These are phyloP conservation scores for Cairina moschata DNA, from an alignment of 2,113 vertebrate species.

Conservation along the genomic window DNA sequence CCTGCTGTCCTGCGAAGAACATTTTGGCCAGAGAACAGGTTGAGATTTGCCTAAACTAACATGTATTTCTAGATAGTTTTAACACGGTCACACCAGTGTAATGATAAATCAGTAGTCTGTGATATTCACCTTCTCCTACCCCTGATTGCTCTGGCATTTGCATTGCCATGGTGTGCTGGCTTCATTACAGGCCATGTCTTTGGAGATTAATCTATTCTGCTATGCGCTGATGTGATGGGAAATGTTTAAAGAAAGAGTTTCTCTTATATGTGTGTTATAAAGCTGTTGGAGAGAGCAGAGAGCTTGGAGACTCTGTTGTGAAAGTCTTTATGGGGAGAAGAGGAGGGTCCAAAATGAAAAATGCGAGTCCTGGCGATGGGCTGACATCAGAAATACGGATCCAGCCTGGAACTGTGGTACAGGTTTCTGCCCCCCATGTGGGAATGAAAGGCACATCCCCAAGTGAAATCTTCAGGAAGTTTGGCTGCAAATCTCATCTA, in stretches of 20 bases:
- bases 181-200: not conserved
- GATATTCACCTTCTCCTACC: not conserved
- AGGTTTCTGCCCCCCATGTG: rapidly evolving
- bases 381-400: not conserved
- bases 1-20: not conserved
- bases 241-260: not conserved
- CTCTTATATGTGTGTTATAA: rapidly evolving
- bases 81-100: not conserved
- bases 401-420: not conserved
- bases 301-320: not conserved
- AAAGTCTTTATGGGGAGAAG: not conserved
- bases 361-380: not conserved
- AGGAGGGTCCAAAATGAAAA: not conserved
- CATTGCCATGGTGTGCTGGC: not conserved
- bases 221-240: not conserved
- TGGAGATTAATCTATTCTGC: not conserved
- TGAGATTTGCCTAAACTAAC: not conserved
- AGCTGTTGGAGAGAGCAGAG: rapidly evolving
- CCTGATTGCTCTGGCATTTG: not conserved
- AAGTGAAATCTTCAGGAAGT: not conserved
- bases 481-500: not conserved
- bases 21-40: not conserved
- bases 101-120: not conserved
- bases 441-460: not conserved
- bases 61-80: not conserved